Percentiles rank a stretch among this genome's conserved stretches.
Evolutionary conservation across 1,140 invertebrate genomes (phyloP).

Genomic region (Drosophila saltans): DNA sequence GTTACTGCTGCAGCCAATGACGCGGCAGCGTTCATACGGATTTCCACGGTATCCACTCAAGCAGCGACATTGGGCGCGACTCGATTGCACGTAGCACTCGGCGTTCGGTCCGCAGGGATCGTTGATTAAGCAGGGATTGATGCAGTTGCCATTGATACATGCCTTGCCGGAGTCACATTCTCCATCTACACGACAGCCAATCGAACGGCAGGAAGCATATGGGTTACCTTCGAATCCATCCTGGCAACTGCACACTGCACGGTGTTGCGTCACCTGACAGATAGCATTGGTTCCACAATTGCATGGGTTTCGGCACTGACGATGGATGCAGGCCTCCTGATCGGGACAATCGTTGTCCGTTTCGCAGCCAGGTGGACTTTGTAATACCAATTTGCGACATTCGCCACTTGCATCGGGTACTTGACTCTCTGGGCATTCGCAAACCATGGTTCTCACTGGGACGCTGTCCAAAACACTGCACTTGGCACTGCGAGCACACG

Average conservation of each 20-base stretch:
- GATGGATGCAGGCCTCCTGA: constrained; percentile 92
- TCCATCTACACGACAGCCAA: constrained; percentile 90
- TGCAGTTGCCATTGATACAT: constrained; percentile 92
- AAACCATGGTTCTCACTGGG: constrained; percentile 92
- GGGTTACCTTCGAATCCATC: constrained; percentile 93
- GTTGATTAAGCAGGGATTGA: constrained; percentile 91
- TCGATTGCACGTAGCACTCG: constrained; percentile 91
- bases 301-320: constrained; percentile 93
- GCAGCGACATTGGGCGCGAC: constrained; percentile 91
- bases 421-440: constrained; percentile 92
- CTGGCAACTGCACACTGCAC: constrained; percentile 92
- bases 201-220: constrained; percentile 89
- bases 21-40: constrained; percentile 89
- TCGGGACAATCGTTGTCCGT: constrained; percentile 90
- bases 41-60: constrained; percentile 91
- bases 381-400: constrained; percentile 89
- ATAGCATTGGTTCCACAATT: constrained; percentile 93
- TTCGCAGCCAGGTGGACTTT: constrained; percentile 89
- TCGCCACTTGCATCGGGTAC: constrained; percentile 90
- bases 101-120: constrained; percentile 93
- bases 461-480: constrained; percentile 92
- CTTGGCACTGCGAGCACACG: constrained; percentile 88
- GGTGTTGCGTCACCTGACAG: constrained; percentile 92
- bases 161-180: constrained; percentile 92
- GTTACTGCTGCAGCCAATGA: constrained; percentile 94